Percentiles rank a stretch among this genome's conserved stretches.
These are phyloP conservation scores for Parauchenoglanis punctatus DNA, from an alignment of 2,797 vertebrate genomes.

Conservation along the genomic window DNA sequence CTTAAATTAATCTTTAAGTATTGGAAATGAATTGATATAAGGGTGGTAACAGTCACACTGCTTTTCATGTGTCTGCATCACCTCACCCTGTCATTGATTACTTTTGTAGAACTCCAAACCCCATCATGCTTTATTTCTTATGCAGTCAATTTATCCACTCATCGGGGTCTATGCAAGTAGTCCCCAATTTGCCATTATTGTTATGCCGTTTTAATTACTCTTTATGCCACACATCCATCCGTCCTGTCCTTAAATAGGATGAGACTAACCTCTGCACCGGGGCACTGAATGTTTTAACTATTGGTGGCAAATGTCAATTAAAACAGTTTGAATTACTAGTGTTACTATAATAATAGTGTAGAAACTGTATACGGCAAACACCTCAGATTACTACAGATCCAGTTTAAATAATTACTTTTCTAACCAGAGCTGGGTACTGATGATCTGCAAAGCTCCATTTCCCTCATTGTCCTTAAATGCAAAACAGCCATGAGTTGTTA, in stretches of 20 bases:
- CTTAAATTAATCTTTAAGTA: not conserved
- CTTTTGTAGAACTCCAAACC: not conserved
- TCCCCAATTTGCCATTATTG: not conserved
- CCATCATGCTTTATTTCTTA: not conserved
- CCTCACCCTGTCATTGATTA: not conserved
- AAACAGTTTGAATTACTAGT: not conserved
- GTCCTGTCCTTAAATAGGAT: not conserved
- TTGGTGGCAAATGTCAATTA: not conserved
- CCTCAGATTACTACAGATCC: no score
- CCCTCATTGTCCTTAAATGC: not conserved
- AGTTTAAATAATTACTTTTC: not conserved
- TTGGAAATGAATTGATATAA: no score
- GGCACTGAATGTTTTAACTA: not conserved
- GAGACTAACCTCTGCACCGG: not conserved
- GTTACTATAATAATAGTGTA: not conserved
- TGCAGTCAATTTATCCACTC: not conserved
- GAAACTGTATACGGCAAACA: not conserved
- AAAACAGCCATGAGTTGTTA: not conserved
- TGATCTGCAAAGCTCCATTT: not conserved
- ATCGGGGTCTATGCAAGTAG: not conserved
- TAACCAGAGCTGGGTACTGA: not conserved
- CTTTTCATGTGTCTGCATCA: not conserved
- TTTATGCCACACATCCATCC: not conserved
- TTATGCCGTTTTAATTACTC: not conserved
- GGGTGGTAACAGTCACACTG: no score